A percentile compares a stretch with the other conserved stretches of the same genome.
phyloP scores from a whole-genome alignment of 2,888 invertebrate species.

The Gryllus longicercus region DNA sequence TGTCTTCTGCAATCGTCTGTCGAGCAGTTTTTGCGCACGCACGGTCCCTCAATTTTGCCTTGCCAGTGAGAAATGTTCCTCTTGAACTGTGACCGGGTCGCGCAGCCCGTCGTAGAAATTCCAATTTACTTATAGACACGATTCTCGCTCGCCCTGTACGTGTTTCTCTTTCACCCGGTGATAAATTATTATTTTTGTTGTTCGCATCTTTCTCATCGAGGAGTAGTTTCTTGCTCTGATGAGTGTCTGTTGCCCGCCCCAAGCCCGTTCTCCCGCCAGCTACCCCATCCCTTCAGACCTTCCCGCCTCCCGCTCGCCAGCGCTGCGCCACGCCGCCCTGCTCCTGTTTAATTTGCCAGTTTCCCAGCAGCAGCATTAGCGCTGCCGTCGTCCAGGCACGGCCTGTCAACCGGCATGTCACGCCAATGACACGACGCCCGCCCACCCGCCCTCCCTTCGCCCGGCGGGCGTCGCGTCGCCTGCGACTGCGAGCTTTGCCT shows the following conservation, averaged over 20 bases:
- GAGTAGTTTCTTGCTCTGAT: too few relatives aligned
- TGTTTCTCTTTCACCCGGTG: background rate
- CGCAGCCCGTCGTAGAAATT: too few relatives aligned
- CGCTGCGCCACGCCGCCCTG: constrained; percentile 11
- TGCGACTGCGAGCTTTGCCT: constrained; percentile 3
- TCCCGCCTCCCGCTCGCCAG: constrained; percentile 26
- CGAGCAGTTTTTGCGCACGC: too few relatives aligned
- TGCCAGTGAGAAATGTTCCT: too few relatives aligned
- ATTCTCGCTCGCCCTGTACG: background rate
- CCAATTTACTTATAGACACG: background rate
- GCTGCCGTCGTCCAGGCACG: constrained; percentile 32
- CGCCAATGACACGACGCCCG: constrained; percentile 22
- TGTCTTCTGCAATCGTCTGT: too few relatives aligned
- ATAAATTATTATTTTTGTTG: background rate
- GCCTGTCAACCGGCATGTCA: constrained; percentile 27
- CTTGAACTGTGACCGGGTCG: too few relatives aligned
- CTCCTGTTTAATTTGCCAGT: background rate
- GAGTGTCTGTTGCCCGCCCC: background rate
- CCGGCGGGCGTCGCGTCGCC: background rate
- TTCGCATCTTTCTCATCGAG: too few relatives aligned
- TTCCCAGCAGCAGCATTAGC: constrained; percentile 25
- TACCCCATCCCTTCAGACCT: background rate
- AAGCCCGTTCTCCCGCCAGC: background rate
- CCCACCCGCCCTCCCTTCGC: background rate
- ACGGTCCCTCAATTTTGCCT: too few relatives aligned